These are phyloP conservation scores for Caenorhabditis wallacei DNA, from an alignment of 2,888 invertebrate species.

Conservation along the genomic window DNA sequence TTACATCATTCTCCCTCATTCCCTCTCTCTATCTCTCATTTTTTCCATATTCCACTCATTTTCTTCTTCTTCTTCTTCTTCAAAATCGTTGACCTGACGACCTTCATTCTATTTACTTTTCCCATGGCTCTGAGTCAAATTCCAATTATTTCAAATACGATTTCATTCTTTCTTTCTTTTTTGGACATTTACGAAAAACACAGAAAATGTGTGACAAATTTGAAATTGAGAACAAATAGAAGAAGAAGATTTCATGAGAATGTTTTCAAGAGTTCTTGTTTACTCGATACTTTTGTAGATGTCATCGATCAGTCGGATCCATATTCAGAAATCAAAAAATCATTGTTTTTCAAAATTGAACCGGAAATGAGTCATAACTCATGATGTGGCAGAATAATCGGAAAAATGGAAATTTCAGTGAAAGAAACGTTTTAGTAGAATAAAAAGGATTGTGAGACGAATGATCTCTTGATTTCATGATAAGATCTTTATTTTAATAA, in stretches of 20 bases:
- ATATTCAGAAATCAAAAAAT: no score
- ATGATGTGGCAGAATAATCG: neutral
- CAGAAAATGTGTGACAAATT: neutral
- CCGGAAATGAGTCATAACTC: no score
- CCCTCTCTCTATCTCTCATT: no score
- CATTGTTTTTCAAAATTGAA: no score
- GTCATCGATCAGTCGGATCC: no score
- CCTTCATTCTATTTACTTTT: slow-evolving; percentile 24
- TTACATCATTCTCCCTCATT: no score
- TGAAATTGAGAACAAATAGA: neutral
- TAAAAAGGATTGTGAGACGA: no score
- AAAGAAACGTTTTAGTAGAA: no score
- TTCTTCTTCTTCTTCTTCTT: neutral
- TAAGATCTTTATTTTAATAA: no score
- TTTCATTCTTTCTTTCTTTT: slow-evolving; percentile 7
- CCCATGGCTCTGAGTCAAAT: neutral
- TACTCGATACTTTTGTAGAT: no score
- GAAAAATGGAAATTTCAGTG: neutral
- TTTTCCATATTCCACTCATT: neutral
- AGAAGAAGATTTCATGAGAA: neutral
- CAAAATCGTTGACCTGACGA: neutral
- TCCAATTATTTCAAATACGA: slow-evolving; percentile 1
- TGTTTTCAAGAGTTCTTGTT: no score
- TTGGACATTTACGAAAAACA: neutral
- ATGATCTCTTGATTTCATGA: no score